Percentiles rank a stretch among this genome's conserved stretches.
Conservation (phyloP, 2,113 vertebrate genomes). For the Pachycephala philippinensis region DNA sequence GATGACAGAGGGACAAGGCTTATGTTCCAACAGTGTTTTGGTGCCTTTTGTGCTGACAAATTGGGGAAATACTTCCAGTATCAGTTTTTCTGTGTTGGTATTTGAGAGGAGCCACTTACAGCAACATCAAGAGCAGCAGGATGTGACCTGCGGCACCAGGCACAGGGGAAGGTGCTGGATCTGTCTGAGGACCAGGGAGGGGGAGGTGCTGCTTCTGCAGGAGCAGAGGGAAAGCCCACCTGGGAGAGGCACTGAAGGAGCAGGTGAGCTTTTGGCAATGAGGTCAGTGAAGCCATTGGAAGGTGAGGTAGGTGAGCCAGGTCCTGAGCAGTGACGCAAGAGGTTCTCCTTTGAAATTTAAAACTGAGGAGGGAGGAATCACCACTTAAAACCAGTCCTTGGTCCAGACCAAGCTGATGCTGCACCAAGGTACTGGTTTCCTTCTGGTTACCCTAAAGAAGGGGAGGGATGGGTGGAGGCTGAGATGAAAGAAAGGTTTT, state of each 20-base stretch:
- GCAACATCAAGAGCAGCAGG: neutral
- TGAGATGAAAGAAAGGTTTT: neutral
- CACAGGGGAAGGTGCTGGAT: neutral
- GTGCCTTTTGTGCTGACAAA: neutral
- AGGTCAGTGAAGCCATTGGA: neutral
- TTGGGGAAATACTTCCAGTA: neutral
- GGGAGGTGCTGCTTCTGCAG: neutral
- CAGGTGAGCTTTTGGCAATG: neutral
- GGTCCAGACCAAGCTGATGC: neutral
- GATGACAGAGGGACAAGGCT: neutral
- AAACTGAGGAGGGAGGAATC: neutral
- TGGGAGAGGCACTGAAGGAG: neutral
- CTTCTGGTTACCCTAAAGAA: neutral
- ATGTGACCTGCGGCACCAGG: neutral
- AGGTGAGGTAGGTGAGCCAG: neutral
- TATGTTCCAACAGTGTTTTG: neutral
- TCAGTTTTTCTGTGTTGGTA: neutral
- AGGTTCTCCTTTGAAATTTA: neutral
- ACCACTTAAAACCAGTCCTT: neutral
- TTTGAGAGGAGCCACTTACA: neutral
- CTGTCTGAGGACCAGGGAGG: neutral
- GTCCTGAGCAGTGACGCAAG: neutral
- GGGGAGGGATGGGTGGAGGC: neutral
- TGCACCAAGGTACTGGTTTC: neutral
- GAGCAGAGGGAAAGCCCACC: neutral